These are phyloP conservation scores for Epinephelus moara DNA, from an alignment of 2,113 vertebrate species.

Conservation along the genomic window DNA sequence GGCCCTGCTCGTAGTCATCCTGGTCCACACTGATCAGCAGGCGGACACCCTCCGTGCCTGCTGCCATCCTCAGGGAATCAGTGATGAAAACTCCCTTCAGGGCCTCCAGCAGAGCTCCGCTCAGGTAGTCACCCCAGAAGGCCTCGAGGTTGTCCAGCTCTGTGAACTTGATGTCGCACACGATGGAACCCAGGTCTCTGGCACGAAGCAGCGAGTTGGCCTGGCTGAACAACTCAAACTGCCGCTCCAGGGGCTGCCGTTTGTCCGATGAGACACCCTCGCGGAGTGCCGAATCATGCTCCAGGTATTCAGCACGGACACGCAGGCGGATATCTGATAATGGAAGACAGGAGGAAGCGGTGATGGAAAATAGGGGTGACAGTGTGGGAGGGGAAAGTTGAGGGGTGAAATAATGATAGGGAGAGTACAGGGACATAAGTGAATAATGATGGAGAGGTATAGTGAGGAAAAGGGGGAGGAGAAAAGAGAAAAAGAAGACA, in stretches of 20 bases:
- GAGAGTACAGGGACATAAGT: constrained; percentile 1
- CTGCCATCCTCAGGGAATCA: constrained; percentile 89
- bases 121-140: constrained; percentile 94
- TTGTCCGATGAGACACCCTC: constrained; percentile 89
- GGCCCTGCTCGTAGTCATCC: constrained; percentile 92
- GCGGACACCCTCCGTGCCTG: constrained; percentile 89
- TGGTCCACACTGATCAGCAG: constrained; percentile 94
- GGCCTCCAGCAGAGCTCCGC: constrained; percentile 90
- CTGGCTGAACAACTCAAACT: constrained; percentile 91
- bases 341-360: constrained; percentile 44
- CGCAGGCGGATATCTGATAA: constrained; percentile 90
- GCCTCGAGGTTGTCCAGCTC: constrained; percentile 93
- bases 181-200: constrained; percentile 91
- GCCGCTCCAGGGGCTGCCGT: constrained; percentile 88
- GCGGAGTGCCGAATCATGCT: constrained; percentile 89
- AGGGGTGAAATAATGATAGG: constrained; percentile 23
- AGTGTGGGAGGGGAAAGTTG: not conserved
- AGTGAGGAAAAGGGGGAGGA: constrained; percentile 6
- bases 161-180: constrained; percentile 95
- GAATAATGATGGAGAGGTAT: constrained; percentile 27
- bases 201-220: constrained; percentile 89
- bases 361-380: constrained; percentile 30
- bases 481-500: not conserved
- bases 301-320: constrained; percentile 91
- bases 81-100: constrained; percentile 94